A percentile compares a stretch with the other conserved stretches of the same genome.
Conservation (phyloP, 1,140 invertebrate species). For the Aphelenchoides besseyi region DNA sequence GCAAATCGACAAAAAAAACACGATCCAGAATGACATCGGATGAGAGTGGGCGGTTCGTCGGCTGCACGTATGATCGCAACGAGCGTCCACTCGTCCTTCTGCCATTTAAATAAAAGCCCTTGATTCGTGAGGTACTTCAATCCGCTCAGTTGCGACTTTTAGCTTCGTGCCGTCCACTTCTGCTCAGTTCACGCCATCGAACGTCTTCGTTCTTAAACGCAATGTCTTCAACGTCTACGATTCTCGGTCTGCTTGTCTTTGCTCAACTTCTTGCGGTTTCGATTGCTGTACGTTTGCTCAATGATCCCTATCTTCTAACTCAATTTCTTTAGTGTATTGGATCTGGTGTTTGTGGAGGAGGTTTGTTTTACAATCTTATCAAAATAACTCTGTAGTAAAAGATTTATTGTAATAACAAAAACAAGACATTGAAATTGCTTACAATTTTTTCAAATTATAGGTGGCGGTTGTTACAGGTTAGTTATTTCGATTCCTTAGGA, state of each 20-base stretch:
- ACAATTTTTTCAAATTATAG: no score
- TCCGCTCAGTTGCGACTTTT: slow-evolving; percentile 2
- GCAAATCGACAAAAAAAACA: background rate
- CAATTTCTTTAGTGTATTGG: slow-evolving; percentile 23
- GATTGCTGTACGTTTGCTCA: background rate
- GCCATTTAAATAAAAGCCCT: background rate
- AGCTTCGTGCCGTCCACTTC: background rate
- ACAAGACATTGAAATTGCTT: no score
- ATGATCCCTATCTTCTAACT: background rate
- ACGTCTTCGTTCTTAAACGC: background rate
- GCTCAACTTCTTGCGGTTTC: background rate
- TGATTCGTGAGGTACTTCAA: background rate
- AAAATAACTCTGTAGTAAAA: background rate
- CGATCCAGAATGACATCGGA: background rate
- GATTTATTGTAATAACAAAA: background rate
- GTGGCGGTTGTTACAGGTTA: slow-evolving; percentile 25
- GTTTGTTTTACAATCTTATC: slow-evolving; percentile 2
- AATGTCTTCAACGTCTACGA: background rate
- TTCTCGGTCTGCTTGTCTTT: background rate
- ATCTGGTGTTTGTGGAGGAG: slow-evolving; percentile 32
- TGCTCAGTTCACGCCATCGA: background rate
- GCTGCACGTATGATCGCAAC: background rate
- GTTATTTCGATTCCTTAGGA: background rate
- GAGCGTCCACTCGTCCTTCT: background rate
- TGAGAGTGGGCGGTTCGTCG: background rate